Evolutionary conservation across 2,888 invertebrate species (phyloP).

Genomic region (Hipparchia semele): DNA sequence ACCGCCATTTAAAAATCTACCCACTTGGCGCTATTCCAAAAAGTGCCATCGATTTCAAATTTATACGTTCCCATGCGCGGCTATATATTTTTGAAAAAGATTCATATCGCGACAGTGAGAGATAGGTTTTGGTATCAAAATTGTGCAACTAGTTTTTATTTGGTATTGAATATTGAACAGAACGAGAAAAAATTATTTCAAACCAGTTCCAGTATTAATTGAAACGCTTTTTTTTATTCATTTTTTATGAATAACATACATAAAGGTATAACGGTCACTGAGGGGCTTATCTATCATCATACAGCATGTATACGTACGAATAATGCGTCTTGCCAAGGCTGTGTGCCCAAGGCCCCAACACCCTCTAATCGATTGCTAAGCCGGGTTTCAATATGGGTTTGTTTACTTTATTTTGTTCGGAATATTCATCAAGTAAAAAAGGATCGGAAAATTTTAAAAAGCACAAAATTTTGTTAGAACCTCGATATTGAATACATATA

Average conservation of each 20-base stretch:
- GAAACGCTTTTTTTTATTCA: no score
- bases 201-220: no score
- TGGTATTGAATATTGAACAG: neutral
- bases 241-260: no score
- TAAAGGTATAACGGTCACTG: neutral
- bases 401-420: conserved; percentile 9
- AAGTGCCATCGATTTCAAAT: conserved; percentile 37
- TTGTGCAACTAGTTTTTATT: conserved; percentile 1
- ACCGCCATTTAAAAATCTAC: conserved; percentile 41
- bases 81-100: conserved; percentile 18
- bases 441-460: neutral
- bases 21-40: conserved; percentile 41
- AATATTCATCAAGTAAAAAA: conserved; percentile 4
- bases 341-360: neutral
- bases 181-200: no score
- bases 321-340: neutral
- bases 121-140: neutral
- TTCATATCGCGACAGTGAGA: conserved; percentile 23
- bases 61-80: conserved; percentile 20
- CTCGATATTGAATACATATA: no score
- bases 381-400: neutral
- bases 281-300: neutral
- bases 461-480: neutral
- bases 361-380: conserved; percentile 9
- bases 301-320: neutral